Base-by-base conservation (phyloP, 1,140 invertebrate species). In the Drosophila lowei region DNA sequence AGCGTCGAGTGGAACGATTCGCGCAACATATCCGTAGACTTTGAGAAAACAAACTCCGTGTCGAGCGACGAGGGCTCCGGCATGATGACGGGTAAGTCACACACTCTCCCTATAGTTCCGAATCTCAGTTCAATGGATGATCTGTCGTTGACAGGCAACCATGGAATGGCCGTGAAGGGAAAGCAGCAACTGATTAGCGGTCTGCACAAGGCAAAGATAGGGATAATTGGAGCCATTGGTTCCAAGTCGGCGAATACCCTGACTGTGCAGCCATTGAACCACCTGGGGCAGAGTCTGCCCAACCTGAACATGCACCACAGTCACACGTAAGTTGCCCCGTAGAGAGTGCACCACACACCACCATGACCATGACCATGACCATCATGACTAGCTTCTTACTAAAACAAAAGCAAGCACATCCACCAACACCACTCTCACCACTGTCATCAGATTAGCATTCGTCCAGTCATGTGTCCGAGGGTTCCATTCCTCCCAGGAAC, bases 1-100 rank as follows among this genome's bases (percentile, higher is more conserved):
- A 95, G 95, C 41, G 94, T 96, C 57, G 95, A 96, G 84, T 95
- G 95, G 94, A 95, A 95, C 79, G 94, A 93, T 68, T 93, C 92
- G 2, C 85, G 92, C 13, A 92, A 91, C 52, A 91, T 93, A 7
- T 93, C 93, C 1, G 90, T 93, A 16, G 92, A 93, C 43, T 92
- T 92, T 68, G 93, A 93, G 48, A 91, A 93, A 67, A 92, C 93
- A 15, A 93, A 92, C 59, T 93, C 93, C 15, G 84, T 93, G 76
- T 93, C 93, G 44, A 93, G 92, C 72, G 93, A 93, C 72, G 92
- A 93, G 72, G 92, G 93, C 53, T 90, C 78, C 80, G 90, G 59
- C 77, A 66, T 75, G 25, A 67, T 81, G 62, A 70, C 74, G 70
- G 85, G 89, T 90, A 42, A 60, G 74, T 63, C 21, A 15, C 15